Evolutionary conservation across 2,113 vertebrate species (phyloP).

Genomic region (Pitta sordida): DNA sequence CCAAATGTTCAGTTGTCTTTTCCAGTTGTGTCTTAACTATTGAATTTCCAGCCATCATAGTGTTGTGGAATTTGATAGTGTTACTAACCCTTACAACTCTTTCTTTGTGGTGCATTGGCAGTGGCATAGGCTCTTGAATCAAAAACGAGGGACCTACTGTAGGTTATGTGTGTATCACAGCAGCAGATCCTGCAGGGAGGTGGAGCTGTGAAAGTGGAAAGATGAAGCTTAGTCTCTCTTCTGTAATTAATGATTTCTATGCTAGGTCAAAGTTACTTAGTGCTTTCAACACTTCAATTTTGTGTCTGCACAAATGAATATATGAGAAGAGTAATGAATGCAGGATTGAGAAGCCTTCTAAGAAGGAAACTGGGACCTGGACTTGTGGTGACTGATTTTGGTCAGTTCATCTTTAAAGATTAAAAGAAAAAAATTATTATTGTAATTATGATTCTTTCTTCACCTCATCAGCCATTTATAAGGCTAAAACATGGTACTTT

Average conservation of each 20-base stretch:
- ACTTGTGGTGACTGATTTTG: background rate
- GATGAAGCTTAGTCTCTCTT: background rate
- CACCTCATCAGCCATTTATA: background rate
- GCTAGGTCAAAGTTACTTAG: background rate
- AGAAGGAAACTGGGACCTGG: background rate
- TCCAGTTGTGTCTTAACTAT: background rate
- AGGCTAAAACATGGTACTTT: background rate
- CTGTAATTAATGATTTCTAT: background rate
- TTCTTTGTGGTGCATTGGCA: background rate
- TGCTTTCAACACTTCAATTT: background rate
- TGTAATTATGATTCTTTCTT: background rate
- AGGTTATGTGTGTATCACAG: accelerated
- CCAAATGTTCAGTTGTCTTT: background rate
- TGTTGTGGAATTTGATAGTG: background rate
- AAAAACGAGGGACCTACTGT: background rate
- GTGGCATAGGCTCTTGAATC: background rate
- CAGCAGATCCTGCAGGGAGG: background rate
- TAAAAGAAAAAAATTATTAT: background rate
- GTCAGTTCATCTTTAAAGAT: background rate
- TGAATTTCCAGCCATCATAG: background rate
- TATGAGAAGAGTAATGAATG: background rate
- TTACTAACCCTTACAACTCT: background rate
- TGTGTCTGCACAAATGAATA: background rate
- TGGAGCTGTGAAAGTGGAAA: background rate
- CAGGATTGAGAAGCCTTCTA: background rate